Percentiles rank a stretch among this genome's conserved stretches.
phyloP scores from a whole-genome alignment of 2,113 vertebrate genomes.

The Barbus barbus region DNA sequence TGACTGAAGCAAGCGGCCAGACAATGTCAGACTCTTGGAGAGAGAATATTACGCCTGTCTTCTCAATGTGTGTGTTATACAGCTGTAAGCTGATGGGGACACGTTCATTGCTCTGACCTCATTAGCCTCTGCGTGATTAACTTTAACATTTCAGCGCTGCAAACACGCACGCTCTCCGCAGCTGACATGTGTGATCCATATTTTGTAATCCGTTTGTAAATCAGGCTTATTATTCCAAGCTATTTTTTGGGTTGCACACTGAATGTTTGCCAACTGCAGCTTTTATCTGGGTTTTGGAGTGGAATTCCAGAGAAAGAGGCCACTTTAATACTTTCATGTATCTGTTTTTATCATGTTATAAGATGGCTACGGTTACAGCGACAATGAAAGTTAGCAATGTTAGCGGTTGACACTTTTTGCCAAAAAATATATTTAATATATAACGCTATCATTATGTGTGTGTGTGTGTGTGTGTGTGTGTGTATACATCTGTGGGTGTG shows the following conservation, averaged over 20 bases:
- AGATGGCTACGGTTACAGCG: not conserved
- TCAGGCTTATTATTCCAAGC: conserved; percentile 1
- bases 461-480: not conserved
- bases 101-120: conserved; percentile 27
- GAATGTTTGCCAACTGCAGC: not conserved
- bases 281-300: not conserved
- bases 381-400: not conserved
- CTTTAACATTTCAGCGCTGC: not conserved
- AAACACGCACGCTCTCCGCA: not conserved
- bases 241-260: conserved; percentile 13
- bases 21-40: not conserved
- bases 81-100: conserved; percentile 19
- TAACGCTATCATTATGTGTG: no score
- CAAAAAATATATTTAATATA: not conserved
- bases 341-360: not conserved
- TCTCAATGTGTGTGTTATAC: conserved; percentile 2
- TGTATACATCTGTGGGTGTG: not conserved
- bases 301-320: not conserved
- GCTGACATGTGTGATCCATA: conserved; percentile 21
- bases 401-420: not conserved
- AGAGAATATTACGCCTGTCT: not conserved
- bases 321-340: not conserved
- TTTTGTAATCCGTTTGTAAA: conserved; percentile 22
- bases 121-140: conserved; percentile 23
- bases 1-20: not conserved